Evolutionary conservation across 1,140 invertebrate genomes (phyloP).

Genomic region (Drosophila yakuba): DNA sequence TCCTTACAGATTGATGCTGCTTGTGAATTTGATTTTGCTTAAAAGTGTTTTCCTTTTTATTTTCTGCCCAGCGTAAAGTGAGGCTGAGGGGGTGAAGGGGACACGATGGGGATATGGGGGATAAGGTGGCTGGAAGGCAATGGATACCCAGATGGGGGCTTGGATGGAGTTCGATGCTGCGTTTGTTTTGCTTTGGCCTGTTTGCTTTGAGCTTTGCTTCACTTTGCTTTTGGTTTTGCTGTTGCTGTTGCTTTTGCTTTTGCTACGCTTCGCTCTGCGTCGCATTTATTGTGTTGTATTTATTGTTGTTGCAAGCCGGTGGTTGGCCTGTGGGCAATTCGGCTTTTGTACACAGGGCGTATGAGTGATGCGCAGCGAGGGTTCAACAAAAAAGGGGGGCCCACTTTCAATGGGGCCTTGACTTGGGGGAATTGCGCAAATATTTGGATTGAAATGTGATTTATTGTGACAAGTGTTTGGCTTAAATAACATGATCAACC

Average conservation of each 20-base stretch:
- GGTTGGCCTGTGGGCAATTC: slow-evolving; percentile 56
- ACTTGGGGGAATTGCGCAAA: slow-evolving; percentile 51
- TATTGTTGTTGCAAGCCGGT: slow-evolving; percentile 45
- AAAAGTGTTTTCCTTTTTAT: slow-evolving; percentile 56
- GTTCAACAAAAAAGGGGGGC: background rate
- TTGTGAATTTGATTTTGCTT: slow-evolving; percentile 78
- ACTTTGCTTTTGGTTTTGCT: slow-evolving; percentile 22
- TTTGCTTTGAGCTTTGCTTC: slow-evolving; percentile 56
- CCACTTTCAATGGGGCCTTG: slow-evolving; percentile 28
- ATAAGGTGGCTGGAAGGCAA: background rate
- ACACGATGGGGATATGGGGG: slow-evolving; percentile 1
- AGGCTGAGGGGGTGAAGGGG: background rate
- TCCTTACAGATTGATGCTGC: slow-evolving; percentile 9
- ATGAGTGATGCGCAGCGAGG: slow-evolving; percentile 37
- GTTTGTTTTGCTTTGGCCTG: slow-evolving; percentile 56
- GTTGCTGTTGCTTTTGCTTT: background rate
- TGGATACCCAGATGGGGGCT: background rate
- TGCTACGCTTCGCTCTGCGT: slow-evolving; percentile 8
- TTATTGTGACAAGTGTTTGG: slow-evolving; percentile 58
- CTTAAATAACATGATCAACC: slow-evolving; percentile 56
- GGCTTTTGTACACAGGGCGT: slow-evolving; percentile 50
- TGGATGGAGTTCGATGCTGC: slow-evolving; percentile 40
- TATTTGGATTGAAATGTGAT: slow-evolving; percentile 62
- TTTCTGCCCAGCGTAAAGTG: slow-evolving; percentile 20
- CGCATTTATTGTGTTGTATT: slow-evolving; percentile 4